Evolutionary conservation across 1,140 invertebrate species (phyloP), one percentile per base, ranked within the genome.

Genomic region (Phymastichus coffea): DNA sequence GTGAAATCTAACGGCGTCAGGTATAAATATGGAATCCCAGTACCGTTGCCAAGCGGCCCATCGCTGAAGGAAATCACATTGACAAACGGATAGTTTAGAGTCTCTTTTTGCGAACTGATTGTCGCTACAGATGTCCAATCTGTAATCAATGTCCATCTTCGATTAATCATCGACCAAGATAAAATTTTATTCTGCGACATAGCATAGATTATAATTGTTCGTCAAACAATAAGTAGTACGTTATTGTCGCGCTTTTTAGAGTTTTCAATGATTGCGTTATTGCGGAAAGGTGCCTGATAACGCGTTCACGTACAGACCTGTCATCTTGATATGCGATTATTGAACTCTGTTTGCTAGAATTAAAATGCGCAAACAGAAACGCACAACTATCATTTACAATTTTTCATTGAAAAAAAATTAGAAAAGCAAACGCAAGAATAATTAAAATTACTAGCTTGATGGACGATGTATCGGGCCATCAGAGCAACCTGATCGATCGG

Each of bases 81-180:
- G 1, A 85, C 86, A 72, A 90, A 90, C 2, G 92, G 91, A 73
- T 83, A 92, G 1, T 84, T 83, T 63, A 80, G 70, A 2, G 88
- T 86, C 2, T 81, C 74, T 40, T 78, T 67, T 57, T 85, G 73
- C 0, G 82, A 83, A 15, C 89, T 92, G 64, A 90, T 85, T 1
- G 88, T 91, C 9, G 89, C 86, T 19, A 92, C 74, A 0, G 90
- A 83, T 1, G 84, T 82, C 89, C 89, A 93, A 67, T 87, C 88
- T 86, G 65, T 20, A 33, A 6, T 33, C 28, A 33, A 33, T 12
- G 28, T n/a, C n/a, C n/a, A n/a, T n/a, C n/a, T n/a, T n/a, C n/a
- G n/a, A n/a, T n/a, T n/a, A n/a, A n/a, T n/a, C n/a, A n/a, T n/a
- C n/a, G n/a, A n/a, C n/a, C n/a, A n/a, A n/a, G n/a, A n/a, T n/a